These are phyloP conservation scores for Lasioglossum albipes DNA, from an alignment of 1,140 invertebrate species.

Conservation along the genomic window DNA sequence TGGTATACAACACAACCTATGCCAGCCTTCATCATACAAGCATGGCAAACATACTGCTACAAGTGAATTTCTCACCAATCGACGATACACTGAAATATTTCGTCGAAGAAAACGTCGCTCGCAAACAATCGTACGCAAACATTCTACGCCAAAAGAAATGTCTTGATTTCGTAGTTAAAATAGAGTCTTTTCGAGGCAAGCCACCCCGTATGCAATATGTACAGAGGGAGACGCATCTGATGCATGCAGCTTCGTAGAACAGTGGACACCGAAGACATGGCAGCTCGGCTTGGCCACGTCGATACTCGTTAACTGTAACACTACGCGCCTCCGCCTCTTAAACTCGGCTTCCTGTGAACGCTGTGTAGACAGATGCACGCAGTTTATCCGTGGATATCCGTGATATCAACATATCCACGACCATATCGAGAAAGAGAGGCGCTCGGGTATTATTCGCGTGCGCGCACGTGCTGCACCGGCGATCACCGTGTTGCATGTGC, in stretches of 20 bases:
- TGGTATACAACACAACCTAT: too few species aligned
- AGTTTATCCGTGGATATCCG: slow-evolving; percentile 25
- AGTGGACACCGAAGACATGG: slow-evolving; percentile 57
- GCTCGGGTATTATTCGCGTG: slow-evolving; percentile 31
- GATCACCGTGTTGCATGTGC: slow-evolving; percentile 6
- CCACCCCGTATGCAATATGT: too few species aligned
- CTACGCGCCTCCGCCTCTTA: slow-evolving; percentile 58
- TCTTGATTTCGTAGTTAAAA: too few species aligned
- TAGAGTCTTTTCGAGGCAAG: too few species aligned
- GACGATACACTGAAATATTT: too few species aligned
- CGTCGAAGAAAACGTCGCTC: too few species aligned
- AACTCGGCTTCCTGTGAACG: slow-evolving; percentile 1
- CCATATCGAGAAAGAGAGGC: slow-evolving; percentile 19
- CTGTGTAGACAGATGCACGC: neutral
- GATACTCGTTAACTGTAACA: slow-evolving; percentile 76
- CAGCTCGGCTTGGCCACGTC: slow-evolving; percentile 64
- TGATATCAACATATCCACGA: slow-evolving; percentile 15
- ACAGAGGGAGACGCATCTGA: neutral
- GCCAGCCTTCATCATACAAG: too few species aligned
- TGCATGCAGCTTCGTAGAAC: slow-evolving; percentile 17
- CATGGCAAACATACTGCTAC: too few species aligned
- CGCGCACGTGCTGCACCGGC: slow-evolving; percentile 52
- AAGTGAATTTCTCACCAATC: too few species aligned
- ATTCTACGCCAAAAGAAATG: too few species aligned
- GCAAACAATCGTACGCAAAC: too few species aligned